Conservation (phyloP, 2,888 invertebrate species). For the Labia minor region DNA sequence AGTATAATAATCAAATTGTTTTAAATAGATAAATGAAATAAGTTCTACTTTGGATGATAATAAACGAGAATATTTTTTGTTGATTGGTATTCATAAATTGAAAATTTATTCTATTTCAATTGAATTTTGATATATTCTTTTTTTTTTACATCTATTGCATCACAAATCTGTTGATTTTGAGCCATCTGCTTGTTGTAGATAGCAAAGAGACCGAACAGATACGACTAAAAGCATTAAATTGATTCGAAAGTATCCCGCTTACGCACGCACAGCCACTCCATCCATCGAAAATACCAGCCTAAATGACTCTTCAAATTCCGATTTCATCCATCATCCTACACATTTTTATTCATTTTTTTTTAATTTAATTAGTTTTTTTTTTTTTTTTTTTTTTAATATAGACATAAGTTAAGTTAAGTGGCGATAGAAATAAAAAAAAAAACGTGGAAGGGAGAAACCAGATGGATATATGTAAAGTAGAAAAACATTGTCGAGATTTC, state of each 20-base stretch:
- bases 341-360: neutral
- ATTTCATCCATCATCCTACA: neutral
- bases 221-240: constrained; percentile 4
- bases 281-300: neutral
- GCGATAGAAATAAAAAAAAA: neutral
- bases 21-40: too few relatives aligned
- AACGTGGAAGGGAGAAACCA: neutral
- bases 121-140: neutral
- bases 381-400: neutral
- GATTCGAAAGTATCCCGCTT: neutral
- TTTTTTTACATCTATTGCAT: neutral
- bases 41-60: too few relatives aligned
- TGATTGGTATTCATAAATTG: too few relatives aligned
- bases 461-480: neutral
- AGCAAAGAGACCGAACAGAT: neutral
- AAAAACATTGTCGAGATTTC: neutral
- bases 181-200: constrained; percentile 13
- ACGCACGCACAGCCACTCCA: neutral
- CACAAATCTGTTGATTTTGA: neutral
- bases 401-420: neutral
- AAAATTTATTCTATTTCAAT: too few relatives aligned
- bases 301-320: neutral
- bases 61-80: too few relatives aligned
- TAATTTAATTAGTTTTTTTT: constrained; percentile 4
- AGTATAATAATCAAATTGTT: too few relatives aligned